Evolutionary conservation across 2,797 vertebrate genomes (phyloP), one percentile per base, ranked within the genome.

Genomic region (Phylloscopus collybita): DNA sequence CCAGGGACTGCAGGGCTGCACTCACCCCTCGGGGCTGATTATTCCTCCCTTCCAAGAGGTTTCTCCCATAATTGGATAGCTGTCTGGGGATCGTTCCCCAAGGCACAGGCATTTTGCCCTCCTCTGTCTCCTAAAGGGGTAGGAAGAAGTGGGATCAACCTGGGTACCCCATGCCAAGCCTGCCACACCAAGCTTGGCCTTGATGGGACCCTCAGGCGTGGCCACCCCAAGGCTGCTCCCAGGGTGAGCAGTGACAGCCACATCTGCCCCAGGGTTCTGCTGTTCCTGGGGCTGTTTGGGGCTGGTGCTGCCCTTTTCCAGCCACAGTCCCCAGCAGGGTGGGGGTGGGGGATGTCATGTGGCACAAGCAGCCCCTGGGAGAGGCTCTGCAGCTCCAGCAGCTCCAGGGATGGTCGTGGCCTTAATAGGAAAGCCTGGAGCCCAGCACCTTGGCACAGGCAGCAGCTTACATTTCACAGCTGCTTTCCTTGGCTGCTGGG

Each of bases 401-500:
- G 84, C 88, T 86, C 92, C 91, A 92, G 70, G 21, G 29, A 92
- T 92, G 95, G 93, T 96, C n/a, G 3, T 97, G 85, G 95, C 96
- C 96, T 95, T 96, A 96, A 97, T 97, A 97, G 97, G 96, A 97
- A 95, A 97, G 95, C 78, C 88, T 97, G 93, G 88, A 95, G 95
- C 90, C 64, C 82, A 0, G 71, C 91, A 94, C 91, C 92, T 96
- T 97, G 96, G 96, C 95, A 95, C 90, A 78, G 79, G 89, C 93
- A 83, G 72, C 92, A 47, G 87, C 94, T 96, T 91, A 83, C 94
- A 96, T 96, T 97, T 94, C 93, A 89, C 91, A 96, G 95, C 96
- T 96, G 94, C 94, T 95, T 96, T 92, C 95, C 88, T 95, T 96
- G 94, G 92, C 96, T 96, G 92, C 57, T 42, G 75, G 90, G 92